These are phyloP conservation scores for Rhea americana DNA, from an alignment of 2,113 vertebrate genomes.

Conservation along the genomic window DNA sequence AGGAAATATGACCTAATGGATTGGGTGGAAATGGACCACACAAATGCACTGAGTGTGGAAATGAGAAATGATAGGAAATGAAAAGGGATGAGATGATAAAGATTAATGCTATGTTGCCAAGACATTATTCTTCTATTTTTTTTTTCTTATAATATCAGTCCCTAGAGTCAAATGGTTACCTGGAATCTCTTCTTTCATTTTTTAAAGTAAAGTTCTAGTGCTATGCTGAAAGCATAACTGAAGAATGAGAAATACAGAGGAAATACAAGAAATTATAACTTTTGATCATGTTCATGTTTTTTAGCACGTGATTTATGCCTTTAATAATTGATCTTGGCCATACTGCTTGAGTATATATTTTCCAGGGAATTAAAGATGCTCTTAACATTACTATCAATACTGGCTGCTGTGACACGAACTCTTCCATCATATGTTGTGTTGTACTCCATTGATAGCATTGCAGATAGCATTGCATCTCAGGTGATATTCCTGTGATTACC, in stretches of 20 bases:
- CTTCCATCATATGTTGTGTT: background rate
- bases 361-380: background rate
- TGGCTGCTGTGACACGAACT: background rate
- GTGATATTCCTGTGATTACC: background rate
- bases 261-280: background rate
- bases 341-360: background rate
- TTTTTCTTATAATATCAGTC: background rate
- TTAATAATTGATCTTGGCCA: background rate
- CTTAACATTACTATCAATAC: background rate
- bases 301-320: background rate
- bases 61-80: background rate
- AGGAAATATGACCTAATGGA: background rate
- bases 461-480: background rate
- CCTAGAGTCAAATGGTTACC: background rate
- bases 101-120: background rate
- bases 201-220: background rate
- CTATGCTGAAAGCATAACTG: background rate
- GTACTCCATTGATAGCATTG: background rate
- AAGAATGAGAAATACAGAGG: background rate
- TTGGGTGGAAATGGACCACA: background rate
- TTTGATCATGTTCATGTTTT: background rate
- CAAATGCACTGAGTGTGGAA: background rate
- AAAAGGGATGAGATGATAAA: background rate
- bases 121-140: rapidly evolving
- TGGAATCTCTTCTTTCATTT: background rate